Conservation (phyloP, 2,888 invertebrate genomes). For the Eupeodes latifasciatus region DNA sequence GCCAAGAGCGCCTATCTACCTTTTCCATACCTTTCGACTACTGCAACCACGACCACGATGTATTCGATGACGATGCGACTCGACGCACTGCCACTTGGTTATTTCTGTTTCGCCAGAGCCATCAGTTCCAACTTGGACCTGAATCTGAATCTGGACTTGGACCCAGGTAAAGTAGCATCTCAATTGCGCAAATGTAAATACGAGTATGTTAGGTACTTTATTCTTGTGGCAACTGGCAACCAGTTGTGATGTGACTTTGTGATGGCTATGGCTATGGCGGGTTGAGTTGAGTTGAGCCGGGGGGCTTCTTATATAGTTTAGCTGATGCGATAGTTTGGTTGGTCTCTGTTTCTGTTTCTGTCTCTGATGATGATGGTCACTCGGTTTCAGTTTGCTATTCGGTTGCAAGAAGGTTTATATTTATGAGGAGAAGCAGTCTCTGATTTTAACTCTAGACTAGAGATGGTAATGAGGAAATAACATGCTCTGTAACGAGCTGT, state of each 20-base stretch:
- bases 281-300: slow-evolving; percentile 16
- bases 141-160: slow-evolving; percentile 7
- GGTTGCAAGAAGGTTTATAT: slow-evolving; percentile 53
- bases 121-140: slow-evolving; percentile 23
- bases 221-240: slow-evolving; percentile 48
- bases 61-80: not conserved
- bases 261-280: not conserved
- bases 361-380: not conserved
- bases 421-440: slow-evolving; percentile 65
- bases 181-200: slow-evolving; percentile 50
- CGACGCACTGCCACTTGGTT: slow-evolving; percentile 19
- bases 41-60: not conserved
- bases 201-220: slow-evolving; percentile 39
- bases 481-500: slow-evolving; percentile 74
- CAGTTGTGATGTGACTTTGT: slow-evolving; percentile 37
- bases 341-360: not conserved
- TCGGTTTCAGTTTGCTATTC: slow-evolving; percentile 28
- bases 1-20: slow-evolving; percentile 56
- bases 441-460: slow-evolving; percentile 54
- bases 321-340: slow-evolving; percentile 10
- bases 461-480: slow-evolving; percentile 76
- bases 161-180: slow-evolving; percentile 41
- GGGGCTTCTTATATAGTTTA: slow-evolving; percentile 39
- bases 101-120: slow-evolving; percentile 4
- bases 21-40: not conserved